Percentiles rank a stretch among this genome's conserved stretches.
Conservation (phyloP, 2,797 vertebrate genomes). For the Tenualosa ilisha region DNA sequence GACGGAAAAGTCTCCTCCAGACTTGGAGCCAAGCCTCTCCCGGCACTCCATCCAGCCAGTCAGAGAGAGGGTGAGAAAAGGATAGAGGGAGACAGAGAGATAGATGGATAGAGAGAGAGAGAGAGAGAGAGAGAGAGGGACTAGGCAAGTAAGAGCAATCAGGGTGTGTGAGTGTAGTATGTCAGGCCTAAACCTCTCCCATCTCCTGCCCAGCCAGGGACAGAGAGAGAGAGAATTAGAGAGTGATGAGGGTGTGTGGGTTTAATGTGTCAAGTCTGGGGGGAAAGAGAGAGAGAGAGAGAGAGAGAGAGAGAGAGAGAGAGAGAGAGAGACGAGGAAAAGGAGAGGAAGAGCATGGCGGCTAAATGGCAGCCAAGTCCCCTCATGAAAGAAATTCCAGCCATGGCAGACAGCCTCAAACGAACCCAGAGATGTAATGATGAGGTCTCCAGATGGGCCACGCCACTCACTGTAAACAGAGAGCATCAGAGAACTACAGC, state of each 20-base stretch:
- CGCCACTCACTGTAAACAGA: background rate
- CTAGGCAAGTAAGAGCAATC: background rate
- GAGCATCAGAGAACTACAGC: background rate
- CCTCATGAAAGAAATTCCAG: slow-evolving; percentile 17
- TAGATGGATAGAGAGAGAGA: background rate
- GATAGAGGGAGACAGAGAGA: slow-evolving; percentile 20
- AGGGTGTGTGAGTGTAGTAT: slow-evolving; percentile 4
- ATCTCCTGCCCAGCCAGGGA: too few relatives aligned
- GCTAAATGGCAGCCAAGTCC: background rate
- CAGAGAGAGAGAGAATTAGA: slow-evolving; percentile 5
- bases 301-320: background rate
- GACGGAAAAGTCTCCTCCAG: background rate
- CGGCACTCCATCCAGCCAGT: background rate
- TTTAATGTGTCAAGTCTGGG: background rate
- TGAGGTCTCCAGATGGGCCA: background rate
- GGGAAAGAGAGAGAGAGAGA: background rate
- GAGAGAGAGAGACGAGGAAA: background rate
- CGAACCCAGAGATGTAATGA: slow-evolving; percentile 6
- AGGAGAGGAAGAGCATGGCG: background rate
- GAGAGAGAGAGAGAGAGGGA: background rate
- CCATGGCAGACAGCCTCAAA: slow-evolving; percentile 17
- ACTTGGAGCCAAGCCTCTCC: background rate
- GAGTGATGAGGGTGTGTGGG: background rate
- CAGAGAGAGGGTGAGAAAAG: background rate
- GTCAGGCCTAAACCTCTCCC: background rate